Evolutionary conservation across 2,113 vertebrate species (phyloP).

Genomic region (Hemiprocne comata): DNA sequence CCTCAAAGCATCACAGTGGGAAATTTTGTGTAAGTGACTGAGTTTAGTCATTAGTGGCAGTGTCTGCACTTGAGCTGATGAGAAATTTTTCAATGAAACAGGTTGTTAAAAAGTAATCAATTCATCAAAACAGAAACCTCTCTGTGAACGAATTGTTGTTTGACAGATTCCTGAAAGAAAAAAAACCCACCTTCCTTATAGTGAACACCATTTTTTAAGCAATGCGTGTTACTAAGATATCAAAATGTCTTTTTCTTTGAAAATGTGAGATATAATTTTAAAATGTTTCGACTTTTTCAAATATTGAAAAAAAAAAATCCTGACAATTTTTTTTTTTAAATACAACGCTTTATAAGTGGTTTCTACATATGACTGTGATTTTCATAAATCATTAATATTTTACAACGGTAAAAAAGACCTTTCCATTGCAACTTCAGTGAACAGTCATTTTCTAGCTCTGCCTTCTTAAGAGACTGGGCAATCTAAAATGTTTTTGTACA

Average conservation of each 20-base stretch:
- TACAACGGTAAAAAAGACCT: not conserved
- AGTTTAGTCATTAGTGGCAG: not conserved
- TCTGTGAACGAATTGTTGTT: not conserved
- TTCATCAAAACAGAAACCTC: not conserved
- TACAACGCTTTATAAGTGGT: not conserved
- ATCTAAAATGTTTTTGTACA: not conserved
- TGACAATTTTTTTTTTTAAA: not conserved
- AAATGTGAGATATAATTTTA: not conserved
- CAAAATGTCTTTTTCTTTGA: not conserved
- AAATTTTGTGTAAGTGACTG: not conserved
- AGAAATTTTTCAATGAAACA: not conserved
- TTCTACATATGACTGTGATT: fast-evolving
- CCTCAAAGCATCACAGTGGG: not conserved
- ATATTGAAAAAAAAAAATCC: not conserved
- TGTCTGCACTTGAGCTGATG: not conserved
- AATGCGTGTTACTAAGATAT: not conserved
- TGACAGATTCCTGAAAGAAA: not conserved
- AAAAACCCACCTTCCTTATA: not conserved
- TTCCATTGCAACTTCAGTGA: not conserved
- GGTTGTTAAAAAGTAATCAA: not conserved
- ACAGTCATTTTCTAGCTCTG: not conserved
- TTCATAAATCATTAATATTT: not conserved
- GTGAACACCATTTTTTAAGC: not conserved
- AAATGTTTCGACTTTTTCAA: not conserved
- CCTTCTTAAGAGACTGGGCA: not conserved